phyloP scores from a whole-genome alignment of 2,797 vertebrate genomes.

The Pangasius larnaudii region DNA sequence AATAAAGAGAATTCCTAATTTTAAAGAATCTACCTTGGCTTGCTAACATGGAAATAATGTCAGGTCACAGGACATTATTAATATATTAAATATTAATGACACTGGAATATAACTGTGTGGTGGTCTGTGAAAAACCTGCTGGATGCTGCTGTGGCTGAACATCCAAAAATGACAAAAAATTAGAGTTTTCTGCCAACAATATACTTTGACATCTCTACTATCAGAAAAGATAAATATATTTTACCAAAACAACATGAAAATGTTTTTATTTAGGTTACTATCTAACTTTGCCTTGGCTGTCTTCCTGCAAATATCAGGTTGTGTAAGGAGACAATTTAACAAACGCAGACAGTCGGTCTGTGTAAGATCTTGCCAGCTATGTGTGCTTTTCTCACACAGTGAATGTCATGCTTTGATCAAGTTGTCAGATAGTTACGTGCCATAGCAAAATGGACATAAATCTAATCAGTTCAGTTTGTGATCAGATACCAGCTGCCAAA shows the following conservation, averaged over 20 bases:
- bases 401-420: not conserved
- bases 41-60: conserved; percentile 41
- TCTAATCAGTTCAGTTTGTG: not conserved
- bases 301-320: not conserved
- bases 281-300: not conserved
- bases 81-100: conserved; percentile 64
- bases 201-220: not conserved
- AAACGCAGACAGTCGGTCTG: not conserved
- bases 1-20: not conserved
- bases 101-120: conserved; percentile 9
- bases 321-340: not conserved
- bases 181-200: not conserved
- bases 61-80: conserved; percentile 73
- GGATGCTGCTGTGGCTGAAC: not conserved
- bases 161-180: not conserved
- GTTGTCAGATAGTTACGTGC: not conserved
- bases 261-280: not conserved
- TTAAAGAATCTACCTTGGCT: not conserved
- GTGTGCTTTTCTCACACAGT: not conserved
- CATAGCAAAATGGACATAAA: not conserved
- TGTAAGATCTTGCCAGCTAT: not conserved
- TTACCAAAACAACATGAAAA: not conserved
- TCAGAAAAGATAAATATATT: not conserved
- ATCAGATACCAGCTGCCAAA: not conserved
- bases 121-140: not conserved